A percentile compares a stretch with the other conserved stretches of the same genome.
phyloP scores from a whole-genome alignment of 1,140 invertebrate species.

The Andricus grossulariae region DNA sequence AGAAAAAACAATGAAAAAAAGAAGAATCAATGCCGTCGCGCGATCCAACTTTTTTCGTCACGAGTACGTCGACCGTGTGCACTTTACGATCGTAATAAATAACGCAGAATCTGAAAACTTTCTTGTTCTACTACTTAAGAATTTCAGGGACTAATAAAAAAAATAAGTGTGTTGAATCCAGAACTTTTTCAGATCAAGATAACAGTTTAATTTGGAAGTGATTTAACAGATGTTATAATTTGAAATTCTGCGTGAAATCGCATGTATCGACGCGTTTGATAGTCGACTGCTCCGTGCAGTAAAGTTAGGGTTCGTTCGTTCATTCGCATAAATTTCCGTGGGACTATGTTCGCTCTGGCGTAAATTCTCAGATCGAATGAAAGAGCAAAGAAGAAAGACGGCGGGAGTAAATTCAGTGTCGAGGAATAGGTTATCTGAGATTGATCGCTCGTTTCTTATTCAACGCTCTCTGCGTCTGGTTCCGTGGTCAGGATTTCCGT shows the following conservation, averaged over 20 bases:
- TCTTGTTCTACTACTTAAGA: no score
- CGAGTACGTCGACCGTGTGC: no score
- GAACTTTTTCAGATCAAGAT: neutral
- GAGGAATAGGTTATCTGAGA: conserved; percentile 62
- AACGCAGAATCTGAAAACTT: no score
- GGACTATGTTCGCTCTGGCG: conserved; percentile 49
- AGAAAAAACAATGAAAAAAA: no score
- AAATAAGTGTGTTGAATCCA: conserved; percentile 38
- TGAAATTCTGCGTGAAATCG: conserved; percentile 22
- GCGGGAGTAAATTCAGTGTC: conserved; percentile 49
- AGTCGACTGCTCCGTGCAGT: conserved; percentile 21
- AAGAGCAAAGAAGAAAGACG: conserved; percentile 55
- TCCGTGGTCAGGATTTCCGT: conserved; percentile 59
- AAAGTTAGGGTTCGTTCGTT: conserved; percentile 43
- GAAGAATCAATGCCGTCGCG: no score
- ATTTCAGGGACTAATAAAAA: conserved; percentile 43
- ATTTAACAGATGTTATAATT: conserved; percentile 29
- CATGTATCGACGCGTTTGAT: conserved; percentile 30
- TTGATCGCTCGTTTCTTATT: conserved; percentile 66
- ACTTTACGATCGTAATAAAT: no score
- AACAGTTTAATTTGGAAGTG: neutral
- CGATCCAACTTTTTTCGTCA: no score
- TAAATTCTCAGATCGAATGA: conserved; percentile 61
- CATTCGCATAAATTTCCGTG: conserved; percentile 58
- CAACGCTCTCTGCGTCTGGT: conserved; percentile 52